Evolutionary conservation across 2,113 vertebrate genomes (phyloP).

Genomic region (Proteles cristata): DNA sequence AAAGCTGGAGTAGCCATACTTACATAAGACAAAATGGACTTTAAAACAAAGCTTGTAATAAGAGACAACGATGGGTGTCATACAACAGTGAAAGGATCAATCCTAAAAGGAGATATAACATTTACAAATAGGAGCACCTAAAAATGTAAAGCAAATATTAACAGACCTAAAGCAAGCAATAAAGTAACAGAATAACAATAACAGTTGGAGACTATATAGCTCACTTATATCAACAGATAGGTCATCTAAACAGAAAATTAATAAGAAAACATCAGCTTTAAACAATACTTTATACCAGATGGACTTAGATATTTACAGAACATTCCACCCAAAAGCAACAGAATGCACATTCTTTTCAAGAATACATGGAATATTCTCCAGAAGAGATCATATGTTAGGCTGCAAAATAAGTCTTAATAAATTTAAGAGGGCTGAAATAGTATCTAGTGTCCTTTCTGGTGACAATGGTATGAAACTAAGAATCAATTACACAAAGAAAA

Average conservation of each 20-base stretch:
- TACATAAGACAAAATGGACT: neutral
- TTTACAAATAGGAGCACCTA: neutral
- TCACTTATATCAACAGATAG: neutral
- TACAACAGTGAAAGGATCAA: neutral
- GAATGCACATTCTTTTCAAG: neutral
- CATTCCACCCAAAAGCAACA: neutral
- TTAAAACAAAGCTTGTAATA: neutral
- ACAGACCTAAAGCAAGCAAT: neutral
- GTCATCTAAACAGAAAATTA: neutral
- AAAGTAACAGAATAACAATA: neutral
- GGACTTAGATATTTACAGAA: neutral
- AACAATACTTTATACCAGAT: neutral
- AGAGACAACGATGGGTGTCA: neutral
- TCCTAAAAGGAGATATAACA: neutral
- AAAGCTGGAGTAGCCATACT: neutral
- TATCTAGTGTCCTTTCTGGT: neutral
- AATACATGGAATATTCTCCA: neutral
- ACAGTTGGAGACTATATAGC: neutral
- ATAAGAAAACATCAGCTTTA: neutral
- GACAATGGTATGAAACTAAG: neutral
- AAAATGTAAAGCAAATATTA: neutral
- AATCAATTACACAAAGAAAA: neutral
- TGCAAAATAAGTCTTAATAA: neutral
- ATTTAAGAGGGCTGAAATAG: neutral
- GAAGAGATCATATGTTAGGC: neutral